Evolutionary conservation across 2,888 invertebrate genomes (phyloP), one percentile per base, ranked within the genome.

Genomic region (Microdon myrmicae): DNA sequence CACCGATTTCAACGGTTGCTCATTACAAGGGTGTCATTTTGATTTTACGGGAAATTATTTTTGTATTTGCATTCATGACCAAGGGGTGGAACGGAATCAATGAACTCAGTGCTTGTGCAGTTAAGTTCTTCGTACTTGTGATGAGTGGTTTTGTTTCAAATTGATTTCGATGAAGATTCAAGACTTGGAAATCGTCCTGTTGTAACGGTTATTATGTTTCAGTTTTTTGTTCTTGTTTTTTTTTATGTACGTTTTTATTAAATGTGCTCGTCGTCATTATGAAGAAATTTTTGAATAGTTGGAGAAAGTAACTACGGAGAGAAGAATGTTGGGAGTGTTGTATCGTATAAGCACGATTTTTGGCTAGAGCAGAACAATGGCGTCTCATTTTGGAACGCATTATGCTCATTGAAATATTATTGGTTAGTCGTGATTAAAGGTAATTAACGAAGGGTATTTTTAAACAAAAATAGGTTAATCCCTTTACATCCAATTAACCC

Each of bases 21-120:
- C 66, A 48, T 59, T 66, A 66, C 54, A 66, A 66, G 66, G 66
- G 66, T 66, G 58, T 58, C 59, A 44, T 19, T 47, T 39, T 20
- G 19, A 29, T 44, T 39, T 55, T 34, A 43, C 19, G 48, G 2
- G 26, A 53, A 64, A 53, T 58, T 59, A 48, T 49, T 59, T 66
- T 38, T 38, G 32, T 58, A 51, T 53, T 51, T 32, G 13, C 35
- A 29, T 34, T 38, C 26, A 19, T 10, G 17, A 9, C 22, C n/a
- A 16, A 64, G 58, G 58, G 64, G 56, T 56, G 61, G 31, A 26
- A 4, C 31, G 6, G 28, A 23, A 34, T 13, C n/a, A 9, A 28
- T 16, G 19, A 10, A 10, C 10, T 28, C 4, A 19, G 19, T 34
- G 26, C 8, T 12, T 16, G 23, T 39, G 9, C 26, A 29, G 55